Evolutionary conservation across 2,797 vertebrate genomes (phyloP), one percentile per base, ranked within the genome.

Genomic region (Coreius guichenoti): DNA sequence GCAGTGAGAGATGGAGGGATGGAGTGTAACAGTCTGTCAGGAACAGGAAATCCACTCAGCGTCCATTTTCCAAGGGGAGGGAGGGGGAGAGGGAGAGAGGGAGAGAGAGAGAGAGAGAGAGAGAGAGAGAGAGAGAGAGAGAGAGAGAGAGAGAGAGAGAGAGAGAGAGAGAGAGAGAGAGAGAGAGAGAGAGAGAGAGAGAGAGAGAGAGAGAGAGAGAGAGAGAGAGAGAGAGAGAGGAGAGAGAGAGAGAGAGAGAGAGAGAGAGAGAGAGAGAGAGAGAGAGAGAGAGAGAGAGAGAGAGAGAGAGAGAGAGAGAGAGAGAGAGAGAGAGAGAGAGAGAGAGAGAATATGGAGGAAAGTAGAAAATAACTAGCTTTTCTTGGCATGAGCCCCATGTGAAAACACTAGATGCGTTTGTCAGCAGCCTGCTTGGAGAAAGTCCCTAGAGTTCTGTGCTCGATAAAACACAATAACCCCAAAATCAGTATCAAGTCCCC

Each of bases 11-110:
- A 73, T 13, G n/a, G 21, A 69, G 80, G 58, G 31, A 79, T 67
- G 69, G 76, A 78, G 72, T 76, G 81, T 72, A 73, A 78, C 21
- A 26, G 76, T 82, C 79, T 83, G 69, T 83, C 72, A 76, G 77
- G 36, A 88, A 80, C 77, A 86, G 89, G 87, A 90, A 89, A 54
- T 36, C 21, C 39, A 81, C 83, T 92, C 90, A 91, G 73, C 92
- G 17, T 63, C 7, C 67, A 73, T 80, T 73, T 85, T 85, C 88
- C 90, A 81, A 80, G 77, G n/a, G n/a, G n/a, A n/a, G n/a, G n/a
- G n/a, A n/a, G n/a, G n/a, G n/a, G n/a, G 91, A 92, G 92, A 93
- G 61, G 56, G 61, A 76, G 87, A 86, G 80, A 90, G 83, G 16
- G 16, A 73, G 83, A 89, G 81, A 51, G 29, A 72, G 81, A 61